These are phyloP conservation scores for Andinoacara biseriatus DNA, from an alignment of 2,113 vertebrate genomes.

Conservation along the genomic window DNA sequence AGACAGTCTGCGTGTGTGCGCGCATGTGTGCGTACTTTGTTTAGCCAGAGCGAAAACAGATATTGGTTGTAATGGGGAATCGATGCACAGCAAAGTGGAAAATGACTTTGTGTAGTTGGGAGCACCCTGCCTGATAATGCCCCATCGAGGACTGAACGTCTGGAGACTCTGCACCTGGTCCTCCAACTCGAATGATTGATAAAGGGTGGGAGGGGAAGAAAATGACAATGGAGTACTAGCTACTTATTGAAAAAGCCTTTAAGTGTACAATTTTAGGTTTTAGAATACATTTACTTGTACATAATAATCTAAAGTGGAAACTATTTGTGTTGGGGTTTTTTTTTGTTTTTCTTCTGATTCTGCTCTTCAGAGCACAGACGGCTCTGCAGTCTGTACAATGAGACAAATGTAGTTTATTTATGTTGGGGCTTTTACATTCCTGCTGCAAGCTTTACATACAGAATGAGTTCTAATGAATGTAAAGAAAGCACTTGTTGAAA, in stretches of 20 bases:
- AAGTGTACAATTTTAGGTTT: neutral
- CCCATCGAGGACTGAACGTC: neutral
- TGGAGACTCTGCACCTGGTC: neutral
- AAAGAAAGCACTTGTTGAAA: neutral
- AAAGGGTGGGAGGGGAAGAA: neutral
- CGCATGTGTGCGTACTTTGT: constrained; percentile 1
- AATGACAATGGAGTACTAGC: neutral
- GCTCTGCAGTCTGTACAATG: neutral
- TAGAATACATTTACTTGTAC: neutral
- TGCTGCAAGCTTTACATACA: neutral
- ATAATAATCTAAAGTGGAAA: neutral
- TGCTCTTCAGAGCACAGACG: neutral
- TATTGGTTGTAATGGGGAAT: constrained; percentile 37
- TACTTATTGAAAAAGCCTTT: neutral
- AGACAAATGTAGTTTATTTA: neutral
- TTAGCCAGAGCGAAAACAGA: constrained; percentile 15
- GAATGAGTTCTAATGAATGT: neutral
- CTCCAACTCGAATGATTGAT: neutral
- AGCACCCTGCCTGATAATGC: neutral
- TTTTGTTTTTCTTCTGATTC: neutral
- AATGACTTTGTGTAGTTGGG: constrained; percentile 16
- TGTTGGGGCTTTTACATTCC: neutral
- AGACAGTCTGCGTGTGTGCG: neutral
- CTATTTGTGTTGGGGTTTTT: neutral
- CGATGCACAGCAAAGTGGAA: constrained; percentile 43